Base-by-base conservation (phyloP, 2,797 vertebrate genomes). In the Danio albolineatus region DNA sequence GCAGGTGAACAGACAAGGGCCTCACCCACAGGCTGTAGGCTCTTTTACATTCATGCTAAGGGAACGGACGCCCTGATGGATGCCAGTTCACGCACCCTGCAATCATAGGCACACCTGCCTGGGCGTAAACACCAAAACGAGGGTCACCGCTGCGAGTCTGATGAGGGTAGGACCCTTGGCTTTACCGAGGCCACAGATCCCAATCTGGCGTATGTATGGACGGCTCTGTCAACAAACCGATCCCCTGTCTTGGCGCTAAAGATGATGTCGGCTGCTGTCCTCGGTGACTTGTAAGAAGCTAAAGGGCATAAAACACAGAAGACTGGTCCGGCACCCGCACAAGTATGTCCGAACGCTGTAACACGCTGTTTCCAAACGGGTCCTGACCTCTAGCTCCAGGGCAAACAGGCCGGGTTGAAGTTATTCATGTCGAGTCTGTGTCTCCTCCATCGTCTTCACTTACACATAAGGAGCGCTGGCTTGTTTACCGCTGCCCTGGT, bases 1-100 rank as follows among this genome's bases (percentile, higher is more conserved):
- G 82, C 87, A 87, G 84, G 71, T 83, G 73, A 86, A 87, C 85
- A 85, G 87, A 85, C 87, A 88, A 81, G 84, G 75, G 83, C 83
- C 87, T 88, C 85, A 88, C 87, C 87, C 80, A 71, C 69, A 76
- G 82, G 73, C 84, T 88, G 84, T 76, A 82, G 70, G 49, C 84
- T 78, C 66, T 79, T 88, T 88, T 87, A 85, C 85, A 88, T 87
- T 86, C 81, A 84, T 61, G 81, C 76, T 39, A 80, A 79, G 80
- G 82, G 80, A 78, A 51, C 28, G 77, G 41, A 82, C 79, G 86
- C 82, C 85, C 80, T 82, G 82, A 83, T 36, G 78, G 85, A 80
- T 82, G 83, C 83, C 83, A 73, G 53, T 69, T 78, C 9, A 70
- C 6, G 61, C 81, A 75, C 59, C 81, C 80, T 67, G 19, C 81